phyloP scores from a whole-genome alignment of 1,140 invertebrate genomes.

The Zaprionus camerounensis region DNA sequence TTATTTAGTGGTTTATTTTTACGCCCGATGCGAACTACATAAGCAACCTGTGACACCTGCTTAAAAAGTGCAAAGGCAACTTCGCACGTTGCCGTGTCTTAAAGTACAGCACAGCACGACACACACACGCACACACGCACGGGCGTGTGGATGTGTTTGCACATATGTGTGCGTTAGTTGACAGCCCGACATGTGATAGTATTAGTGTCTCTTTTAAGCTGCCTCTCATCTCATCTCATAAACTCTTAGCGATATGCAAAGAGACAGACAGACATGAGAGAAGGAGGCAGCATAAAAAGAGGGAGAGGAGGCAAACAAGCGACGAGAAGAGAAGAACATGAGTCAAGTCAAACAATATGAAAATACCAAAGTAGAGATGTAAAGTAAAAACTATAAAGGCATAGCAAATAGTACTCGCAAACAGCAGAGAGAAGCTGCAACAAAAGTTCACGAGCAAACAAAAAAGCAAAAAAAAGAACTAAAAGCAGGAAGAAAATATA shows the following conservation, averaged over 20 bases:
- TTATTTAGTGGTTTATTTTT: constrained; percentile 12
- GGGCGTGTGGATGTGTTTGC: constrained; percentile 20
- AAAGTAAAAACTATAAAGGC: constrained; percentile 58
- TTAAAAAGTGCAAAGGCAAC: constrained; percentile 8
- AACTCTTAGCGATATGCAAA: constrained; percentile 61
- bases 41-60: constrained; percentile 3
- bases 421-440: constrained; percentile 20
- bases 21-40: constrained; percentile 3
- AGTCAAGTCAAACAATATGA: constrained; percentile 52
- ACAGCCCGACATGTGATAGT: constrained; percentile 51
- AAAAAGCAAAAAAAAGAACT: background rate
- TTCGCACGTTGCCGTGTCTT: constrained; percentile 18
- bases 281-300: background rate
- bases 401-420: constrained; percentile 57
- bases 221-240: constrained; percentile 53
- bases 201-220: constrained; percentile 75
- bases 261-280: constrained; percentile 40
- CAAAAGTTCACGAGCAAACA: background rate
- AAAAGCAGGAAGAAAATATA: background rate
- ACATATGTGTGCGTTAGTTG: constrained; percentile 52
- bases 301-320: constrained; percentile 22
- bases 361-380: constrained; percentile 43
- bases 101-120: constrained; percentile 6
- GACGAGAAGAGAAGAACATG: constrained; percentile 16
- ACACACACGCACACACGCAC: background rate